Conservation (phyloP, 2,888 invertebrate genomes). For the Orgyia antiqua region DNA sequence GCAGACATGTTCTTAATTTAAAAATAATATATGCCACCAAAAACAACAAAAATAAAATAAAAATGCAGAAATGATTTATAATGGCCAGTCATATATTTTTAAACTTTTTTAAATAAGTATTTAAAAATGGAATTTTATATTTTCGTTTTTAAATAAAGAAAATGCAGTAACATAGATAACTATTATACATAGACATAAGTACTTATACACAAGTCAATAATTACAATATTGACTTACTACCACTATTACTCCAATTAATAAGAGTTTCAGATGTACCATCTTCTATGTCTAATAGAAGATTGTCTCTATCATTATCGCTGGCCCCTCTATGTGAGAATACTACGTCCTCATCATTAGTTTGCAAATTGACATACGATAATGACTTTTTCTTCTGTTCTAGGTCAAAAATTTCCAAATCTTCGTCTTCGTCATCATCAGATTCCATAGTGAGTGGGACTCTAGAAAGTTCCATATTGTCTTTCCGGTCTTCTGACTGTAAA, state of each 20-base stretch:
- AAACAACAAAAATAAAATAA: too few relatives aligned
- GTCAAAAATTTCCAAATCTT: conserved; percentile 71
- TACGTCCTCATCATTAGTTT: conserved; percentile 59
- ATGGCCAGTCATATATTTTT: too few relatives aligned
- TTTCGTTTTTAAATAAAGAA: too few relatives aligned
- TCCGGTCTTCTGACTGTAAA: conserved; percentile 62
- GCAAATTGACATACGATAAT: conserved; percentile 63
- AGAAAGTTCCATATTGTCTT: conserved; percentile 64
- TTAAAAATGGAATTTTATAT: too few relatives aligned
- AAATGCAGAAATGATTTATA: too few relatives aligned
- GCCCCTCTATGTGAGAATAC: conserved; percentile 42
- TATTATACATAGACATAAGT: too few relatives aligned
- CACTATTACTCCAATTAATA: conserved; percentile 62
- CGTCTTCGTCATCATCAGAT: conserved; percentile 71
- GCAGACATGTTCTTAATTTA: too few relatives aligned
- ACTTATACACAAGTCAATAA: too few relatives aligned
- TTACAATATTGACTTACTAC: conserved; percentile 66
- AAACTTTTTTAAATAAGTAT: too few relatives aligned
- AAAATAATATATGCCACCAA: too few relatives aligned
- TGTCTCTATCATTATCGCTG: conserved; percentile 41
- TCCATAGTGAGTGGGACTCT: conserved; percentile 68
- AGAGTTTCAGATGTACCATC: conserved; percentile 54
- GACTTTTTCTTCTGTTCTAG: conserved; percentile 66
- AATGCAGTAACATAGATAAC: too few relatives aligned
- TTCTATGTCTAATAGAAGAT: conserved; percentile 64